Conservation (phyloP, 64 coral and sea anemone genomes). For the Astreopora myriophthalma region DNA sequence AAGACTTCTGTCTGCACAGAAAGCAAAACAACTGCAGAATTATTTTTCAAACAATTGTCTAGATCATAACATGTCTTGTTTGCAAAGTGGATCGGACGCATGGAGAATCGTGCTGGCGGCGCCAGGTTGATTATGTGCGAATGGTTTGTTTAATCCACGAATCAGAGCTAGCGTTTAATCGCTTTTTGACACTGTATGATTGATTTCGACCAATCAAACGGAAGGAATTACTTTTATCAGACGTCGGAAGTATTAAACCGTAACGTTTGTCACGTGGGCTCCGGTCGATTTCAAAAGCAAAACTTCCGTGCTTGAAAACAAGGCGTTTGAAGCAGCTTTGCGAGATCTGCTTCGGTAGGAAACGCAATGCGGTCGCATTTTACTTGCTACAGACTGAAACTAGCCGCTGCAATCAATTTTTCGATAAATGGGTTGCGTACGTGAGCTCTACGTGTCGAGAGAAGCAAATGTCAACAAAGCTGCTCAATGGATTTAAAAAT, state of each 20-base stretch:
- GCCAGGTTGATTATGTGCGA: background rate
- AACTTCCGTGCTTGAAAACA: conserved; percentile 1
- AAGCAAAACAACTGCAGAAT: conserved; percentile 10
- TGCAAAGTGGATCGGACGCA: background rate
- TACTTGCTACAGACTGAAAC: background rate
- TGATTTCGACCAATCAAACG: background rate
- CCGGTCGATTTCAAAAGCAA: conserved; percentile 1
- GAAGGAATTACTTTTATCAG: background rate
- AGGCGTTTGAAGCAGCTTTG: background rate
- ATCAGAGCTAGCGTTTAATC: background rate
- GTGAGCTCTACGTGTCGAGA: background rate
- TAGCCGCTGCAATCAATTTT: background rate
- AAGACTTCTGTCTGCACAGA: background rate
- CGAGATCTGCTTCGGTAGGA: background rate
- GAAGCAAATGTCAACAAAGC: conserved; percentile 27
- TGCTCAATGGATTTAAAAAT: conserved; percentile 45
- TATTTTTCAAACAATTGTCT: conserved; percentile 3
- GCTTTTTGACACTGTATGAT: background rate
- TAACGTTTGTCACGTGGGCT: conserved; percentile 18
- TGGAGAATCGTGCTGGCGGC: background rate
- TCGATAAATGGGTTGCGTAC: background rate
- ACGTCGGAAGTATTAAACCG: background rate
- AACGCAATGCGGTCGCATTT: background rate
- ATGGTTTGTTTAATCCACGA: conserved; percentile 16
- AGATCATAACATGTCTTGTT: background rate